These are phyloP conservation scores for Haemorhous mexicanus DNA, from an alignment of 2,113 vertebrate genomes.

Conservation along the genomic window DNA sequence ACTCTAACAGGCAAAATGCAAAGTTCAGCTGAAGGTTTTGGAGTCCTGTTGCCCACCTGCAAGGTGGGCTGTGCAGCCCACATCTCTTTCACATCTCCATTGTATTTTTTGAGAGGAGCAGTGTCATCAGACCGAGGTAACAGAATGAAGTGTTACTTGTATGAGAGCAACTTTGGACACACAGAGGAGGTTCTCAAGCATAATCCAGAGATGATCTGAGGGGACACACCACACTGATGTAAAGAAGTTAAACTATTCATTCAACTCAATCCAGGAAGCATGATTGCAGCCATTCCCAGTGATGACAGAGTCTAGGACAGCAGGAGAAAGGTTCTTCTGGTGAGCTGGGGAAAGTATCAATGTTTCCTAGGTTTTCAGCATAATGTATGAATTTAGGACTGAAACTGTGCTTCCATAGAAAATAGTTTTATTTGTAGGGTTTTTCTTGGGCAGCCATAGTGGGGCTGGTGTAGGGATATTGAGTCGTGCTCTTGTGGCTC, in stretches of 20 bases:
- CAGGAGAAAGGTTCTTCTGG: neutral
- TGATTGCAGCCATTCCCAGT: neutral
- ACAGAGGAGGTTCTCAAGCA: neutral
- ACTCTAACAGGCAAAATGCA: neutral
- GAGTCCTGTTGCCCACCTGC: neutral
- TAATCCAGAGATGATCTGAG: neutral
- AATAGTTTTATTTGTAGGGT: neutral
- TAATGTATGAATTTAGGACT: neutral
- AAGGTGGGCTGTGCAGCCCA: neutral
- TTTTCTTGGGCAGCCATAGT: neutral
- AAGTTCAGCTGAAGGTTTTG: neutral
- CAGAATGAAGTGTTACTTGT: neutral
- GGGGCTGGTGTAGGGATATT: rapidly evolving
- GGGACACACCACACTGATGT: neutral
- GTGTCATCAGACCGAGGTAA: neutral
- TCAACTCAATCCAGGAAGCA: neutral
- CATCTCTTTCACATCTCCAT: neutral
- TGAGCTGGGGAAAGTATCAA: neutral
- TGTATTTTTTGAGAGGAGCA: neutral
- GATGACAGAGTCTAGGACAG: neutral
- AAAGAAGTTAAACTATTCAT: neutral
- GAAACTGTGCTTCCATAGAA: neutral
- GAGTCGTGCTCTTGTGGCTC: neutral
- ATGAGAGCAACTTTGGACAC: neutral
- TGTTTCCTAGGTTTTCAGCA: neutral